A percentile compares a stretch with the other conserved stretches of the same genome.
These are phyloP conservation scores for Aldabrachelys gigantea DNA, from an alignment of 2,113 vertebrate genomes.

Conservation along the genomic window DNA sequence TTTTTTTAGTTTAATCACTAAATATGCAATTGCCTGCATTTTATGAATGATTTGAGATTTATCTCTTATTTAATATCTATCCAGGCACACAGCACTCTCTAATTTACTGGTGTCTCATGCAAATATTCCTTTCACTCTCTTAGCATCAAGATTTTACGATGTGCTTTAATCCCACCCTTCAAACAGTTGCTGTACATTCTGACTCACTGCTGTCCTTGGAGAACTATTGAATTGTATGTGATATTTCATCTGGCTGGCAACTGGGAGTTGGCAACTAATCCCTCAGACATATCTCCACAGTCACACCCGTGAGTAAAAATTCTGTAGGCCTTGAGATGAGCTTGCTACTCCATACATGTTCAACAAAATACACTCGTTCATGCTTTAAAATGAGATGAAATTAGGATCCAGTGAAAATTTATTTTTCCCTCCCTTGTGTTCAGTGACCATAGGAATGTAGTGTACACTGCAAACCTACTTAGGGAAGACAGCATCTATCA, in stretches of 20 bases:
- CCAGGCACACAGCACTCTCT: slow-evolving; percentile 48
- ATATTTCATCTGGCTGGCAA: slow-evolving; percentile 52
- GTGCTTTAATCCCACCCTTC: slow-evolving; percentile 64
- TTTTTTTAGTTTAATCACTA: slow-evolving; percentile 49
- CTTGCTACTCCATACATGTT: neutral
- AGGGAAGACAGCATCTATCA: fast-evolving
- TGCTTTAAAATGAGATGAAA: neutral
- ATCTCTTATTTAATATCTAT: slow-evolving; percentile 46
- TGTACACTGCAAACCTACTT: neutral
- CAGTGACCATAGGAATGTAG: neutral
- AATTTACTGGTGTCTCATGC: slow-evolving; percentile 24
- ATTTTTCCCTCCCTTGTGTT: neutral
- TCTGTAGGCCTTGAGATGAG: neutral
- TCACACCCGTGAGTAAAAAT: neutral
- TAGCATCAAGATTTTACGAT: slow-evolving; percentile 44
- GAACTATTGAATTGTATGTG: neutral
- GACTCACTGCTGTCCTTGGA: neutral
- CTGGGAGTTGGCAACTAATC: neutral
- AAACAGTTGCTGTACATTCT: slow-evolving; percentile 52
- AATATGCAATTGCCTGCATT: slow-evolving; percentile 59
- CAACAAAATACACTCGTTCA: neutral
- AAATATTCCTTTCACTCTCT: slow-evolving; percentile 69
- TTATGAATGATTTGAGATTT: slow-evolving; percentile 18
- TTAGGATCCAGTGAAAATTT: neutral
- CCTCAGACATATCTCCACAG: neutral